Conservation (phyloP, 2,888 invertebrate species). For the Eristalis arbustorum region DNA sequence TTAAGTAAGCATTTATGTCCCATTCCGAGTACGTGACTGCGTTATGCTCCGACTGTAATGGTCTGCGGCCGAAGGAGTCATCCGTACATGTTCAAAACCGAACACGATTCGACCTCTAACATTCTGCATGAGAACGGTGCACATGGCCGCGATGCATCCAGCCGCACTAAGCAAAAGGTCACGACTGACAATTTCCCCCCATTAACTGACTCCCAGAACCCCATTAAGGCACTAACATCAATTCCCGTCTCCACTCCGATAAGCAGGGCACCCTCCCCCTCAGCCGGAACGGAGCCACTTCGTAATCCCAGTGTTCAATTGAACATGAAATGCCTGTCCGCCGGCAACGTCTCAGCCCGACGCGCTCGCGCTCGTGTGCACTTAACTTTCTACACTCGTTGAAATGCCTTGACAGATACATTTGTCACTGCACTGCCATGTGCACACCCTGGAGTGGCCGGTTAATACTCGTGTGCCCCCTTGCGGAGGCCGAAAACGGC, state of each 20-base stretch:
- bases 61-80: neutral
- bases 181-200: conserved; percentile 40
- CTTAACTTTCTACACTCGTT: conserved; percentile 65
- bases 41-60: neutral
- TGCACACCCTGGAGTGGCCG: conserved; percentile 44
- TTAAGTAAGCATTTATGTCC: neutral
- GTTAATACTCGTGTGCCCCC: conserved; percentile 14
- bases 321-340: conserved; percentile 44
- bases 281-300: conserved; percentile 10
- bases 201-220: conserved; percentile 44
- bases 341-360: neutral
- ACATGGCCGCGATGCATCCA: conserved; percentile 3
- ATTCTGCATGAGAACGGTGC: conserved; percentile 4
- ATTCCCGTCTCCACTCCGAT: conserved; percentile 26
- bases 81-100: neutral
- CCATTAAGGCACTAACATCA: conserved; percentile 50
- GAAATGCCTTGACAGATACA: conserved; percentile 61
- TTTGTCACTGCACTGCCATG: conserved; percentile 58
- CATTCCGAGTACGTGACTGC: neutral
- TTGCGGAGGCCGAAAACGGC: conserved; percentile 11
- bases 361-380: conserved; percentile 41
- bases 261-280: conserved; percentile 21
- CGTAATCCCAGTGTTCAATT: conserved; percentile 51
- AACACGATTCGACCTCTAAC: conserved; percentile 6
- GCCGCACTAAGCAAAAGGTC: conserved; percentile 57